Base-by-base conservation (phyloP, 1,140 invertebrate genomes). In the Anastrepha ludens region DNA sequence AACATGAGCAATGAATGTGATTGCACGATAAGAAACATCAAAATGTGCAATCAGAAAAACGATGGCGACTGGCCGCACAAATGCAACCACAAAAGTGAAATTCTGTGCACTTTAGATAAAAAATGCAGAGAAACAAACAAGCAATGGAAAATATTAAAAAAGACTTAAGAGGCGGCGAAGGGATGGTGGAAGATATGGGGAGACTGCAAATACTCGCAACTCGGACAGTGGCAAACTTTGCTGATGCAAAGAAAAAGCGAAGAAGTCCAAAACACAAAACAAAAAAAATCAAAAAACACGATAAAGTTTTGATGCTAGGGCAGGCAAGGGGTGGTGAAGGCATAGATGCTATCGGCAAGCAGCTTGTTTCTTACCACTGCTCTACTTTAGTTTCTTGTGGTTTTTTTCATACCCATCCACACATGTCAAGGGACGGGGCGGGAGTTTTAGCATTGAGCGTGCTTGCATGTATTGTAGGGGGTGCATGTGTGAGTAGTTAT, bases 41-140 rank as follows among this genome's bases (percentile, higher is more conserved):
- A 55, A 29, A 55, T 58, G 74, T 81, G 47, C 74, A 81, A 81
- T 81, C 74, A 20, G n/a, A 81, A 55, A 81, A 81, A 81, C 41
- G 41, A 44, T 17, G 67, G 44, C 67, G 39, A 74, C 41, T 44
- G 41, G 39, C 41, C 67, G 67, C 44, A 74, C 44, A 74, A 47
- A 74, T 74, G 67, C 39, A 41, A 39, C 67, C 67, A 44, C 67
- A 74, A 74, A 74, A 74, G 41, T 74, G 67, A 74, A 47, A 74
- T 74, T 74, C 39, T 74, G 67, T 74, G 67, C 39, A 74, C 13
- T 74, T 74, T 74, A 41, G 3, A 47, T 41, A 15, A 6, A 15
- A 74, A 74, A 74, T 58, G 44, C 47, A n/a, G 1, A 50, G 55
- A 50, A 20, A 55, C 44, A 55, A 81, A 81, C 44, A 78, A 78